Base-by-base conservation (phyloP, 2,888 invertebrate genomes). In the Synergus gifuensis region DNA sequence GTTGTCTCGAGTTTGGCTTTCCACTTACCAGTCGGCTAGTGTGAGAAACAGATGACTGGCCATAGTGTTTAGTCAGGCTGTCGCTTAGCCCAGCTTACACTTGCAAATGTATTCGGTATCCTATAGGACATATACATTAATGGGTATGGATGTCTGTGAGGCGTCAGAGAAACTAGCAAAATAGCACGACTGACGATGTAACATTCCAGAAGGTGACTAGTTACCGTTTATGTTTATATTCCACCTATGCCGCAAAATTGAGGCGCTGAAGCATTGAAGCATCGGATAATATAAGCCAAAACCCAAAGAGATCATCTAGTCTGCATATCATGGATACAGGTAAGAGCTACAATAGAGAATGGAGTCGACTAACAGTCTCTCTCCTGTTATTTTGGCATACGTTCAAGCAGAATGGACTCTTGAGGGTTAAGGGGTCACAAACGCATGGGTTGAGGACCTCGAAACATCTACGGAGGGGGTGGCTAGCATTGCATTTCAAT, bases 101-200 rank as follows among this genome's bases (percentile, higher is more conserved):
- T 90, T 89, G 89, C 90, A 90, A 90, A 90, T 90, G 87, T 86
- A 88, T 89, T 88, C 88, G 77, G 83, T 78, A 77, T 82, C 76
- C 79, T 82, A 78, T 78, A 77, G 84, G 60, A 81, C 80, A 79
- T 83, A 82, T 85, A 84, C 87, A 88, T 89, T 87, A 88, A 85
- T 82, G 86, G 84, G 76, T 83, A 77, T 77, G 58, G 67, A 77
- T 80, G 79, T 81, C 79, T 82, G 69, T 78, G 69, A 79, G 77
- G 79, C 77, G 78, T 82, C 73, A 62, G 60, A 62, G 69, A 28
- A 28, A 7, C 28, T 14, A 62, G 62, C 58, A 11, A 11, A 58
- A 58, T 58, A 69, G 28, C 54, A 73, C 40, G n/a, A n/a, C 36
- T 9, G 73, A 12, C 54, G 36, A 54, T 73, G 36, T 73, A n/a